Evolutionary conservation across 2,888 invertebrate species (phyloP), one percentile per base, ranked within the genome.

Genomic region (Cepaea hortensis): DNA sequence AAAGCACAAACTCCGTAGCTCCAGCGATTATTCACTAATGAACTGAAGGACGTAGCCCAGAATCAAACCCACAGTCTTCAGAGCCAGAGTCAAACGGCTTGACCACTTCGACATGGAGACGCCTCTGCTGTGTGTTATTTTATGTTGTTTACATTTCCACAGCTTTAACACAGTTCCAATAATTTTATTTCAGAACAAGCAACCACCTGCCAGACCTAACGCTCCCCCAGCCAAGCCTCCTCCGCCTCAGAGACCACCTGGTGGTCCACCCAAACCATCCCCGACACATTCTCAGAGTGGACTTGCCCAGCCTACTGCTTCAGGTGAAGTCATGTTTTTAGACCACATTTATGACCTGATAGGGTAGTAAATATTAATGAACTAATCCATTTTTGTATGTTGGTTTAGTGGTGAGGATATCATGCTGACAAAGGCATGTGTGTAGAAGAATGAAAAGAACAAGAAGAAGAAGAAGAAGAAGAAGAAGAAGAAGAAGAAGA

Each of bases 151-250:
- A 35, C 35, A 35, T 35, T 35, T 35, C 35, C 35, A 35, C 35
- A 35, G 35, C 35, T 35, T 35, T 35, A 35, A 35, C 35, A 35
- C 35, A 35, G 35, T 35, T 35, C 0, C 35, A 35, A 35, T 35
- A 35, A 35, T 35, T 35, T 35, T 79, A 11, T 62, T 62, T 11
- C 82, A 82, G 72, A 20, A 55, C 70, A 85, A 68, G 77, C 87
- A 80, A 85, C 93, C 94, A 5, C 93, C 93, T 46, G 91, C 91
- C 85, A 85, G 93, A 62, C 93, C 94, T 15, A 88, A 89, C 35
- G 92, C 92, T 6, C 93, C 93, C 3, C 94, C 94, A 18, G 90
- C 90, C n/a, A 92, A 93, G 83, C 94, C 93, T 2, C 93, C 93
- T 3, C 93, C 93, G 7, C 93, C 93, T 62, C 91, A 92, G 88